These are phyloP conservation scores for Prolemur simus DNA, from an alignment of 2,113 vertebrate species.

Conservation along the genomic window DNA sequence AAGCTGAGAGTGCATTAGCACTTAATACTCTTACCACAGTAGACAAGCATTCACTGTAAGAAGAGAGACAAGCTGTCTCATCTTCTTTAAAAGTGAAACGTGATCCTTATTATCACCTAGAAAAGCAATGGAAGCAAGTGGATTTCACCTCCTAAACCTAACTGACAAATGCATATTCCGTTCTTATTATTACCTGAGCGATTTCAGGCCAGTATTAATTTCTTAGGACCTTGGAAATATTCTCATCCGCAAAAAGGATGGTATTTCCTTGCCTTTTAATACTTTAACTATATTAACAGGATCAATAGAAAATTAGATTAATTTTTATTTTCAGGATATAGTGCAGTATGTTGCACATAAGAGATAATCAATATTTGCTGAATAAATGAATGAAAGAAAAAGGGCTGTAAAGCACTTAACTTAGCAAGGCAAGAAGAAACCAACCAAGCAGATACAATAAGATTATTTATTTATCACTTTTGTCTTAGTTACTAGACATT, in stretches of 20 bases:
- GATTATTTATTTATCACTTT: constrained; percentile 29
- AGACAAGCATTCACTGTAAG: neutral
- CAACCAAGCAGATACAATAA: neutral
- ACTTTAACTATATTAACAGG: constrained; percentile 25
- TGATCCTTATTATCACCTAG: neutral
- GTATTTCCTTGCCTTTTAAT: neutral
- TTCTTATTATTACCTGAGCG: neutral
- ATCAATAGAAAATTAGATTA: constrained; percentile 36
- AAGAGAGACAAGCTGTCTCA: neutral
- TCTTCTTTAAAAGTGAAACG: neutral
- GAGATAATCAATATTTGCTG: neutral
- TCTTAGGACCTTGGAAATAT: neutral
- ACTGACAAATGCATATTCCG: neutral
- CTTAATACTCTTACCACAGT: neutral
- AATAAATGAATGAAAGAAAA: constrained; percentile 33
- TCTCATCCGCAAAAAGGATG: neutral
- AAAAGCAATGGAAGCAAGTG: neutral
- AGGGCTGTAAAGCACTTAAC: neutral
- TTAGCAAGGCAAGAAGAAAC: constrained; percentile 12
- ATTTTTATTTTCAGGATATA: constrained; percentile 2
- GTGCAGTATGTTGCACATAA: neutral
- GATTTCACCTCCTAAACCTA: neutral
- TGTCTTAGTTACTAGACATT: neutral
- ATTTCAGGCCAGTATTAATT: neutral
- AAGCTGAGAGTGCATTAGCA: neutral